Evolutionary conservation across 1,140 invertebrate genomes (phyloP).

Genomic region (fruit fly (Drosophila melanogaster)): Release_6_plus_ISO1_MT NT_033777.3:21193501-21194000

Average conservation of each 20-base stretch:
- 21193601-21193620: slow-evolving; percentile 9
- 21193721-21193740: slow-evolving; percentile 53
- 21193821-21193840: slow-evolving; percentile 15
- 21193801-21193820: slow-evolving; percentile 52
- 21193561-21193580: not conserved
- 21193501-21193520: slow-evolving; percentile 48
- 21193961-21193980: not conserved
- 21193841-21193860: slow-evolving; percentile 30
- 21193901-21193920: slow-evolving; percentile 47
- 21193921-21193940: slow-evolving; percentile 37
- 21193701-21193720: slow-evolving; percentile 43
- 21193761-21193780: slow-evolving; percentile 35
- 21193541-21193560: slow-evolving; percentile 50
- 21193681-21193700: slow-evolving; percentile 48
- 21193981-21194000: slow-evolving; percentile 2
- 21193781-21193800: slow-evolving; percentile 9
- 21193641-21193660: slow-evolving; percentile 23
- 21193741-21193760: not conserved
- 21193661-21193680: slow-evolving; percentile 20
- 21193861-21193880: slow-evolving; percentile 18
- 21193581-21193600: not conserved
- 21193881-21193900: slow-evolving; percentile 25
- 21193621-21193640: slow-evolving; percentile 17
- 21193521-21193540: slow-evolving; percentile 55
- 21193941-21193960: slow-evolving; percentile 40